Evolutionary conservation across 2,797 vertebrate species (phyloP), one percentile per base, ranked within the genome.

Genomic region (Malacoctenus gilli): DNA sequence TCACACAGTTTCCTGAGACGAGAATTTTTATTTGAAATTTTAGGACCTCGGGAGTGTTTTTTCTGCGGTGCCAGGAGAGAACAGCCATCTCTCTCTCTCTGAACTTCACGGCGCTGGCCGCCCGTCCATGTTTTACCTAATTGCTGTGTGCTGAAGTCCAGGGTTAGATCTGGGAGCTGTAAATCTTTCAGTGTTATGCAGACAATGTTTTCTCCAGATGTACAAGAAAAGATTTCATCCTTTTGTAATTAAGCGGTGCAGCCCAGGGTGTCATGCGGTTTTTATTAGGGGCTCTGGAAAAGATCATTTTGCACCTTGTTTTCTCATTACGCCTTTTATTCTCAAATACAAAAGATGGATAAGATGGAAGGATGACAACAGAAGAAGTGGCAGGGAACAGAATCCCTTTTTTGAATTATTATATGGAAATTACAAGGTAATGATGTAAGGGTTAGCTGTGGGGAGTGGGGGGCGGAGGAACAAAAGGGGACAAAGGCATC

Each of bases 211-310:
- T 91, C 77, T 87, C 90, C 92, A 93, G 92, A 93, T 93, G 91
- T 91, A 89, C 85, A 88, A 83, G 85, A 90, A 89, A 89, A 89
- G 89, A 89, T 92, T 92, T 92, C 91, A 93, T 93, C 90, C 91
- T 89, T 93, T 90, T 91, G 90, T 93, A 93, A 93, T 93, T 92
- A 93, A 93, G 89, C 85, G 81, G 84, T 89, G 82, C 88, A 88
- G 89, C 84, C 86, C 79, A 87, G 85, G 83, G 88, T 92, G 89
- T 91, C 91, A 82, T 90, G 85, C 84, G 87, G 84, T 91, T 93
- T 90, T 84, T 91, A 87, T 91, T 77, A 77, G 75, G 75, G 77
- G 73, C 79, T 89, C 88, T 91, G 87, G 88, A 90, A 87, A 87
- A 85, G 76, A 89, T 90, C 71, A 80, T 89, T 87, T 87, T 82